Base-by-base conservation (phyloP, 1,140 invertebrate genomes). In the Odontomachus brunneus region DNA sequence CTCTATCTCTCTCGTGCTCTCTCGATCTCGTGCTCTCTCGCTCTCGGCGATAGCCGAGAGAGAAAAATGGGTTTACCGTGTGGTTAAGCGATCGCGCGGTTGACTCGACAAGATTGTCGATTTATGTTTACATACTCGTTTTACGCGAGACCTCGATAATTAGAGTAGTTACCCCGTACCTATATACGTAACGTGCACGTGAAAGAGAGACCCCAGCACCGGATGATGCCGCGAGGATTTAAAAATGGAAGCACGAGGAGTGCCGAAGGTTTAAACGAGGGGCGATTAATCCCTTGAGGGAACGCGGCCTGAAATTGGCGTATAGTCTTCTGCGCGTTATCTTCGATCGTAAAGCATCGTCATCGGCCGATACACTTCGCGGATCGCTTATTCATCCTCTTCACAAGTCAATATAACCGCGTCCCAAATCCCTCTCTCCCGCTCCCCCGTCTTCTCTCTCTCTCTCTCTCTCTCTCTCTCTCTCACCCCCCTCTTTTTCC, bases 121-220 rank as follows among this genome's bases (percentile, higher is more conserved):
- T 88, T 88, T 88, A 88, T 85, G 87, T 88, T 88, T 88, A 88
- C 87, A 88, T 88, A 88, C 86, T 88, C 86, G 86, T 88, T 88
- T 88, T 88, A 88, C 87, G 83, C 57, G 87, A 88, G 87, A 88
- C 87, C 83, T 78, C 86, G 86, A 88, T 88, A 88, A 88, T 88
- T 88, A 88, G 87, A 88, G 86, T 74, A 84, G 75, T 88, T 88
- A 88, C 83, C 85, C 81, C 75, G 53, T 88, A 76, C 65, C 60
- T 49, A 62, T 66, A 67, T 49, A 66, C 29, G 59, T 72, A 67
- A 65, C 66, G 71, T 55, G 49, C 62, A 73, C 55, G n/a, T 62
- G n/a, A 44, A 44, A 7, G 38, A 11, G 38, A 44, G 38, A 44
- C 19, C 29, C n/a, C 55, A 44, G 66, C 59, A 44, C 51, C 71